phyloP scores from a whole-genome alignment of 1,140 invertebrate species.

The Aleiodes sp. region DNA sequence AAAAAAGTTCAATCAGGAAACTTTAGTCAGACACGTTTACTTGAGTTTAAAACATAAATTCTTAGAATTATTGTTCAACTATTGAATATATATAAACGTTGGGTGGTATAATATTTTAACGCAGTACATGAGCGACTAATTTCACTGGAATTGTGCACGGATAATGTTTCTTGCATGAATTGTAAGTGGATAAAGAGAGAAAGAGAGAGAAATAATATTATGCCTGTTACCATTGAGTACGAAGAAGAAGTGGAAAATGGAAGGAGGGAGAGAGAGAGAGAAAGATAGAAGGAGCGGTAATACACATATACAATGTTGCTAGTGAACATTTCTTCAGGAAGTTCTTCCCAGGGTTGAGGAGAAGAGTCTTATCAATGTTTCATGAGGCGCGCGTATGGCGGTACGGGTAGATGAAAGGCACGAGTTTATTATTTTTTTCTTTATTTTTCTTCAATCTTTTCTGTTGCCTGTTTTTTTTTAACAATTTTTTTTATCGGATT shows the following conservation, averaged over 20 bases:
- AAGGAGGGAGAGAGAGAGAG: background rate
- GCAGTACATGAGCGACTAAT: constrained; percentile 16
- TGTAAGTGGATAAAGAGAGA: constrained; percentile 11
- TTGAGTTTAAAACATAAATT: background rate
- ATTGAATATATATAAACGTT: constrained; percentile 12
- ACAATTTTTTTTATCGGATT: background rate
- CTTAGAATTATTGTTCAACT: constrained; percentile 1
- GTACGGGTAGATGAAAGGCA: constrained; percentile 38
- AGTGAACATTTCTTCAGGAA: constrained; percentile 30
- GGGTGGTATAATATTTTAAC: constrained; percentile 14
- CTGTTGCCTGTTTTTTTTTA: background rate
- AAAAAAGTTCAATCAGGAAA: background rate
- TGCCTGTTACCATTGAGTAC: background rate
- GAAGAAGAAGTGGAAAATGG: too few relatives aligned
- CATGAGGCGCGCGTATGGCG: constrained; percentile 41
- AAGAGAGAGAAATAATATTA: too few relatives aligned
- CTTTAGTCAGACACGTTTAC: background rate
- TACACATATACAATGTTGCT: constrained; percentile 13
- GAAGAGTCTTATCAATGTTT: constrained; percentile 43
- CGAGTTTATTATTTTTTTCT: background rate
- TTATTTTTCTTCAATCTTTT: background rate
- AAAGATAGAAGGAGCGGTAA: background rate
- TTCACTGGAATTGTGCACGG: constrained; percentile 9
- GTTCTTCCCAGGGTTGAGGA: constrained; percentile 35
- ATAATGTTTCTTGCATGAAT: constrained; percentile 5